These are phyloP conservation scores for Cenopis cana DNA, from an alignment of 2,888 invertebrate genomes.

Conservation along the genomic window DNA sequence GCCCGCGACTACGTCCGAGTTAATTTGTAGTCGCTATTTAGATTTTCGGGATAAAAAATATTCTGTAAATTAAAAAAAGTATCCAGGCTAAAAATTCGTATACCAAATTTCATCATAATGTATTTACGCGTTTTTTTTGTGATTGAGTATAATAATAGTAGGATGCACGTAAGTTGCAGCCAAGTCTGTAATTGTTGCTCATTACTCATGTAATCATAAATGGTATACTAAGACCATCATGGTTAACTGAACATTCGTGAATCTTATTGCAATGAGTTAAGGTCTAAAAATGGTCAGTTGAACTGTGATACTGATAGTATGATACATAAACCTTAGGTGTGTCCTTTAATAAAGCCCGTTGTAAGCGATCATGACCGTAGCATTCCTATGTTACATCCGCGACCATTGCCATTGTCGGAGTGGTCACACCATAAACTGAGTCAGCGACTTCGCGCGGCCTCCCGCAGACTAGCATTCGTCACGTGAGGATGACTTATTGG, in stretches of 20 bases:
- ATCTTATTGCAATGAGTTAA: too few relatives aligned
- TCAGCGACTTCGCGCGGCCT: constrained; percentile 30
- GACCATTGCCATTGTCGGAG: background rate
- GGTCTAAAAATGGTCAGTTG: too few relatives aligned
- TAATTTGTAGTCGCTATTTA: too few relatives aligned
- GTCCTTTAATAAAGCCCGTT: background rate
- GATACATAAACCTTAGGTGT: too few relatives aligned
- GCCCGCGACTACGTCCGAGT: too few relatives aligned
- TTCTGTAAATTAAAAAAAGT: too few relatives aligned
- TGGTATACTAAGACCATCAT: background rate
- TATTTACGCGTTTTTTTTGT: too few relatives aligned
- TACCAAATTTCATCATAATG: too few relatives aligned
- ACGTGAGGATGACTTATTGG: background rate
- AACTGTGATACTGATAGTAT: background rate
- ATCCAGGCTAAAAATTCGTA: too few relatives aligned
- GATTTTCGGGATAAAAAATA: too few relatives aligned
- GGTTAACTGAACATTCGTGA: too few relatives aligned
- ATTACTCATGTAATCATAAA: background rate
- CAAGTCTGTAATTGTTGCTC: background rate
- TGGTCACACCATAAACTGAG: constrained; percentile 10
- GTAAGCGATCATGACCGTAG: constrained; percentile 1
- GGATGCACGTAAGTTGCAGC: background rate
- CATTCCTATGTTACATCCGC: background rate
- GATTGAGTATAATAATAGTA: too few relatives aligned
- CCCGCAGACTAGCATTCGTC: constrained; percentile 7